Conservation (phyloP, 2,888 invertebrate genomes). For the Sarcophaga carnaria region DNA sequence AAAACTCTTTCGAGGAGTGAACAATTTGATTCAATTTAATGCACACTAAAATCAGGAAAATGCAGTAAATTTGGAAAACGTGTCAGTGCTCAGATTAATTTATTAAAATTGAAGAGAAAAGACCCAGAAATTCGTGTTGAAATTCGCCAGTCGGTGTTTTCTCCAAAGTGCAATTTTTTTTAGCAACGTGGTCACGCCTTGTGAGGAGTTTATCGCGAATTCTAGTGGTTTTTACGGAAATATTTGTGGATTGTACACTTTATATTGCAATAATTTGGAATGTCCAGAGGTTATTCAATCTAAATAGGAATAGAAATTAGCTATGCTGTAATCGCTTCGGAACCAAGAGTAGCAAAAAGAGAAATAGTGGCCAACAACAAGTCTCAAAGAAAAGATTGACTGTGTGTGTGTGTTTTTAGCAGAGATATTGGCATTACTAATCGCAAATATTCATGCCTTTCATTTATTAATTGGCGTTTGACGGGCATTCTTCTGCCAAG, state of each 20-base stretch:
- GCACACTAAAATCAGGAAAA: conserved; percentile 47
- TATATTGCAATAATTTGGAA: conserved; percentile 39
- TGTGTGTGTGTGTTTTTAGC: conserved; percentile 26
- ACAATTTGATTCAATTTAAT: conserved; percentile 49
- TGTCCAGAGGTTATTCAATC: conserved; percentile 28
- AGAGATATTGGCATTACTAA: conserved; percentile 41
- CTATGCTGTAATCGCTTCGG: conserved; percentile 40
- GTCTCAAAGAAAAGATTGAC: conserved; percentile 13
- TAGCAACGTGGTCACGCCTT: conserved; percentile 70
- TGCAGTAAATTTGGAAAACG: conserved; percentile 54
- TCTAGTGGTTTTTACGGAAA: conserved; percentile 16
- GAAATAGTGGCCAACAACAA: conserved; percentile 36
- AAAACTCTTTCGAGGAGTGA: conserved; percentile 55
- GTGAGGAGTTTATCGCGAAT: conserved; percentile 50
- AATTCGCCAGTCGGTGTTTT: conserved; percentile 34
- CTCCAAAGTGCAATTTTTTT: conserved; percentile 61
- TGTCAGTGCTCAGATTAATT: conserved; percentile 43
- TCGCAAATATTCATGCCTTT: conserved; percentile 37
- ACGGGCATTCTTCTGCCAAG: conserved; percentile 22
- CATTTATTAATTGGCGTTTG: conserved; percentile 29
- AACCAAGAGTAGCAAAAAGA: conserved; percentile 28
- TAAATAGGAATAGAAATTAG: conserved; percentile 27
- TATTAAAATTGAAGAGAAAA: conserved; percentile 13
- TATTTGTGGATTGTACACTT: conserved; percentile 40
- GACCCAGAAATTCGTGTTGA: conserved; percentile 36